Conservation (phyloP, 2,797 vertebrate genomes). For the Coilia nasus region DNA sequence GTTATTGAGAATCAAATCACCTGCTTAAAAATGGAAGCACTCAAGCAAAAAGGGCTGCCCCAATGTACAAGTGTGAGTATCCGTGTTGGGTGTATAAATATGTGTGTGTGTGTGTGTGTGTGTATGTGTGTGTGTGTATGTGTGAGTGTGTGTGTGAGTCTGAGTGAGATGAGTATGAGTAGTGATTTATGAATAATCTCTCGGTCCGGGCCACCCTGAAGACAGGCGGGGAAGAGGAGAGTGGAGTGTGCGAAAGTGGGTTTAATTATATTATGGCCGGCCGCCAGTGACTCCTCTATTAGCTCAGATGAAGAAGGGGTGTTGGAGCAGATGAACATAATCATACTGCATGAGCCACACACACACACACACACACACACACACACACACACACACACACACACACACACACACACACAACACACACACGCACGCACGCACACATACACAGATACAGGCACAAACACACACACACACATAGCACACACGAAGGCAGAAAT, state of each 20-base stretch:
- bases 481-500: constrained; percentile 16
- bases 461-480: constrained; percentile 30
- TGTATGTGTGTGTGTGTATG: background rate
- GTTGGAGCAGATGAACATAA: background rate
- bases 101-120: background rate
- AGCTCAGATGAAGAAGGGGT: background rate
- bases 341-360: background rate
- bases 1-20: background rate
- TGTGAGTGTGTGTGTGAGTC: background rate
- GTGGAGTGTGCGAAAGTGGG: background rate
- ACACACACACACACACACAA: constrained; percentile 10
- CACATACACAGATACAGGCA: background rate
- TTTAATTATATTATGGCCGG: constrained; percentile 12
- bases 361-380: constrained; percentile 6
- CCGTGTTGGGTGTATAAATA: background rate
- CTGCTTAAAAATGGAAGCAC: constrained; percentile 1
- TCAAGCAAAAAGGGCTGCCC: background rate
- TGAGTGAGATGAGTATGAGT: background rate
- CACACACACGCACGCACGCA: constrained; percentile 20
- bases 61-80: background rate
- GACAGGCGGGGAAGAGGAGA: background rate
- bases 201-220: background rate
- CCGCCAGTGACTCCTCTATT: background rate
- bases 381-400: constrained; percentile 12
- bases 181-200: constrained; percentile 10